phyloP scores from a whole-genome alignment of 2,888 invertebrate species.

The Amiota communis region DNA sequence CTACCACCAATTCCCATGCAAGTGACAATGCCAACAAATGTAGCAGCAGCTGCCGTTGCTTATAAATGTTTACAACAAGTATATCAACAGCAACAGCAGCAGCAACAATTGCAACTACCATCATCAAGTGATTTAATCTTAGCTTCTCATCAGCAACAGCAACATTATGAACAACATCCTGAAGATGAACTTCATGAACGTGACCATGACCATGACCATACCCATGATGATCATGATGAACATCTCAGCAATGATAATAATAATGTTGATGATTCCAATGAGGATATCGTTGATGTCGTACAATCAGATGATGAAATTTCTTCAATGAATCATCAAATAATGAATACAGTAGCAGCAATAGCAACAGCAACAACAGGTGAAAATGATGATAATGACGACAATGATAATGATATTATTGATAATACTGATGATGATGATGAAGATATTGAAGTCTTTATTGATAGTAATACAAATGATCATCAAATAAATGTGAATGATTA shows the following conservation, averaged over 20 bases:
- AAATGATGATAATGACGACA: background rate
- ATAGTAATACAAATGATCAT: slow-evolving; percentile 56
- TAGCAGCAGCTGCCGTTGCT: slow-evolving; percentile 25
- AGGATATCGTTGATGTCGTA: slow-evolving; percentile 42
- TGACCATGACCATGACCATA: background rate
- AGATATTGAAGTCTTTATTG: slow-evolving; percentile 67
- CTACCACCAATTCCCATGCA: slow-evolving; percentile 33
- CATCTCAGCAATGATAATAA: slow-evolving; percentile 3
- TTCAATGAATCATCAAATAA: slow-evolving; percentile 1
- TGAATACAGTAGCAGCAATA: background rate
- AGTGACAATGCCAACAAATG: slow-evolving; percentile 24
- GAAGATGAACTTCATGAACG: background rate
- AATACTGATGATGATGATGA: slow-evolving; percentile 56
- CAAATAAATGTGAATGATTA: slow-evolving; percentile 54
- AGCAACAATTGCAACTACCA: slow-evolving; percentile 18
- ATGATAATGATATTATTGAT: slow-evolving; percentile 4
- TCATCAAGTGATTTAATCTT: slow-evolving; percentile 12
- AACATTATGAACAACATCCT: background rate
- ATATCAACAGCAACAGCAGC: slow-evolving; percentile 5
- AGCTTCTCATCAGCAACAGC: slow-evolving; percentile 18
- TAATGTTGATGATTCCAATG: slow-evolving; percentile 21
- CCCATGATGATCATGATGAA: background rate
- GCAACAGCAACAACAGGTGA: background rate
- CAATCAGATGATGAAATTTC: slow-evolving; percentile 7
- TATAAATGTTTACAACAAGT: slow-evolving; percentile 24